Evolutionary conservation across 1,140 invertebrate genomes (phyloP).

Genomic region (Pseudobourletiella spinata): DNA sequence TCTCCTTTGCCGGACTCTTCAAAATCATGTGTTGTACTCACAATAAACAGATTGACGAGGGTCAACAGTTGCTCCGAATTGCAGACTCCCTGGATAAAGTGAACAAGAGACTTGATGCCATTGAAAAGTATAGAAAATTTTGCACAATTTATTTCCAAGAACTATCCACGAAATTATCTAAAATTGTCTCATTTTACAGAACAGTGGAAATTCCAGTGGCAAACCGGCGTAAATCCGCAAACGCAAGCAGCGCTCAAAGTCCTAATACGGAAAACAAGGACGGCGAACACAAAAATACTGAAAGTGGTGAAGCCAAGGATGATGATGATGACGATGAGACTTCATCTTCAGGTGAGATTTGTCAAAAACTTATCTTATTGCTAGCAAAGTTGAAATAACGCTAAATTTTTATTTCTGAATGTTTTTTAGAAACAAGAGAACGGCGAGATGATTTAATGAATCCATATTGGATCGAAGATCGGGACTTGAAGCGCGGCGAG

Average conservation of each 20-base stretch:
- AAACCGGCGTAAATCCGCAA: conserved; percentile 7
- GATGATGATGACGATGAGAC: conserved; percentile 50
- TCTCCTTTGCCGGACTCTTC: conserved; percentile 79
- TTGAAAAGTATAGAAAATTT: conserved; percentile 69
- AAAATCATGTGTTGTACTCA: conserved; percentile 83
- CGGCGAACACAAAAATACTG: not conserved
- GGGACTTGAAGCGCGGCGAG: conserved; percentile 77
- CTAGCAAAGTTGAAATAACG: no score
- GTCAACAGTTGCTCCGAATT: conserved; percentile 73
- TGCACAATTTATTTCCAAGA: no score
- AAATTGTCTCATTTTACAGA: no score
- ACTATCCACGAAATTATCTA: no score
- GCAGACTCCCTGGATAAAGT: conserved; percentile 72
- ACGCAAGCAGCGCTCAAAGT: conserved; percentile 43
- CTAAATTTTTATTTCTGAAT: no score
- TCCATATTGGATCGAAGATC: conserved; percentile 91
- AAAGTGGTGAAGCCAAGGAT: conserved; percentile 8
- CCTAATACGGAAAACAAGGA: conserved; percentile 37
- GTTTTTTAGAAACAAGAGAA: conserved; percentile 45
- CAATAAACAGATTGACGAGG: conserved; percentile 72
- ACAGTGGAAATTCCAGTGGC: conserved; percentile 35
- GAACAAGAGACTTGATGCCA: conserved; percentile 65
- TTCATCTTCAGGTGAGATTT: conserved; percentile 29
- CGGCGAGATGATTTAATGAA: conserved; percentile 74
- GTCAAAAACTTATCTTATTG: no score